phyloP scores from a whole-genome alignment of 2,797 vertebrate species.

The Squalus acanthias region DNA sequence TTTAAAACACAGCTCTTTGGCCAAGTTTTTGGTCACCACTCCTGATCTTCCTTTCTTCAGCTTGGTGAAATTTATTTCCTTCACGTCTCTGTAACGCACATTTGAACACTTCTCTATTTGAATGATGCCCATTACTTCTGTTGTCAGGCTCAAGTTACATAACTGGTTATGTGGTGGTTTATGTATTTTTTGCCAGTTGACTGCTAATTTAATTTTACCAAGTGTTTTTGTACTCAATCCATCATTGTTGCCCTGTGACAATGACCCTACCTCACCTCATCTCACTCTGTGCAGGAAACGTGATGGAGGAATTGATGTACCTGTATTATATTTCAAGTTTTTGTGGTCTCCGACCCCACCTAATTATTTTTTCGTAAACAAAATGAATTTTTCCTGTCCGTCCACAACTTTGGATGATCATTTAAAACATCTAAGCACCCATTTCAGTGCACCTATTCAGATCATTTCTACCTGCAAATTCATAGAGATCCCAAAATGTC shows the following conservation, averaged over 20 bases:
- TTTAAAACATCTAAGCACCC: background rate
- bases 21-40: background rate
- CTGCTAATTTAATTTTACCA: too few species aligned
- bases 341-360: background rate
- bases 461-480: background rate
- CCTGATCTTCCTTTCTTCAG: background rate
- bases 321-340: background rate
- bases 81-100: too few species aligned
- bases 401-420: background rate
- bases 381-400: background rate
- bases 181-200: background rate
- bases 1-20: background rate
- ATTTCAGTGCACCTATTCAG: background rate
- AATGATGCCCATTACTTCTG: too few species aligned
- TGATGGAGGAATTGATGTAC: background rate
- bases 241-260: background rate
- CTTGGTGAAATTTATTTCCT: too few species aligned
- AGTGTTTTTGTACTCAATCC: background rate
- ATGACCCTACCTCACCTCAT: background rate
- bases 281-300: background rate
- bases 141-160: background rate
- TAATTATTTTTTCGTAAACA: background rate
- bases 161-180: background rate
- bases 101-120: too few species aligned
- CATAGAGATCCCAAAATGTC: background rate